phyloP scores from a whole-genome alignment of 2,113 vertebrate species.

The Dasypus novemcinctus region DNA sequence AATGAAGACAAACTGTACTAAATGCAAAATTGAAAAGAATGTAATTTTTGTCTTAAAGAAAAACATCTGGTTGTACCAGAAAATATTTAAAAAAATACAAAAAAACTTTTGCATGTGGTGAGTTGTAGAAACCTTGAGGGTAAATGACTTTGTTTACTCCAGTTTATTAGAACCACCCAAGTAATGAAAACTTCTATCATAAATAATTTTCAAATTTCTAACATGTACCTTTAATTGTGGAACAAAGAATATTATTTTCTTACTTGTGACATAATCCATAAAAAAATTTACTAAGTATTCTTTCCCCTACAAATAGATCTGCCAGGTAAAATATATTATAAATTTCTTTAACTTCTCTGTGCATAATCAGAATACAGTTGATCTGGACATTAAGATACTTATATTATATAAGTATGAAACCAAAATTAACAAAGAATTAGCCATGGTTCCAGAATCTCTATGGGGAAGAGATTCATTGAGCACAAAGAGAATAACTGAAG shows the following conservation, averaged over 20 bases:
- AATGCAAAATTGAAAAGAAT: not conserved
- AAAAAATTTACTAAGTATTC: not conserved
- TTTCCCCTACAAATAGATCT: not conserved
- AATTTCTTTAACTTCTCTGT: not conserved
- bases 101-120: not conserved
- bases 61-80: not conserved
- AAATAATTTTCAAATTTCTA: not conserved
- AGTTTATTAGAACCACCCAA: not conserved
- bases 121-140: not conserved
- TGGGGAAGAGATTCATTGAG: not conserved
- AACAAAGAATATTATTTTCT: not conserved
- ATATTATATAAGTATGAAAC: not conserved
- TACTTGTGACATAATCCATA: not conserved
- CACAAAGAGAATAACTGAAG: not conserved
- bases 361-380: not conserved
- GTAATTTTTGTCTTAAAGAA: not conserved
- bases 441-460: not conserved
- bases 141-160: not conserved
- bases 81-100: not conserved
- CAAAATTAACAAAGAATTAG: not conserved
- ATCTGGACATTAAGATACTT: slow-evolving; percentile 6
- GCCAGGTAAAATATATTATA: slow-evolving; percentile 9
- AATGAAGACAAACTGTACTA: not conserved
- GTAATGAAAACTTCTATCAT: not conserved
- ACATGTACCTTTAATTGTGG: not conserved